Evolutionary conservation across 2,113 vertebrate species (phyloP).

Genomic region (Tragelaphus imberbis): DNA sequence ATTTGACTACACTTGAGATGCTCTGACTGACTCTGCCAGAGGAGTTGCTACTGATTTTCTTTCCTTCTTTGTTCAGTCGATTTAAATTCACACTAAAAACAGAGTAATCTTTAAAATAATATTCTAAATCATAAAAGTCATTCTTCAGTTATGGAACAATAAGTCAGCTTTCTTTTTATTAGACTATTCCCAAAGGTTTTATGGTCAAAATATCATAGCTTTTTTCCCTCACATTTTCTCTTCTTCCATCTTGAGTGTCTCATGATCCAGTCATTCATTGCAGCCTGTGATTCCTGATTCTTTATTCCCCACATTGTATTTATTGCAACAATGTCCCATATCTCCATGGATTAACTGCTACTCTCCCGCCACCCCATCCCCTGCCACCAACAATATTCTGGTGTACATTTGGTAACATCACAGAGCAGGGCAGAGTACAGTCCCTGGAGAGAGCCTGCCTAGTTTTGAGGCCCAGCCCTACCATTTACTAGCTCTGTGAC

Average conservation of each 20-base stretch:
- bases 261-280: neutral
- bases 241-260: neutral
- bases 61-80: neutral
- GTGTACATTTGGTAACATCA: neutral
- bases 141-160: constrained; percentile 19
- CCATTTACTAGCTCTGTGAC: neutral
- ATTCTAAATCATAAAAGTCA: constrained; percentile 17
- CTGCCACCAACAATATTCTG: neutral
- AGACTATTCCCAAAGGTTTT: neutral
- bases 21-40: neutral
- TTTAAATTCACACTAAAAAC: constrained; percentile 38
- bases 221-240: constrained; percentile 9
- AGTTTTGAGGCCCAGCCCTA: neutral
- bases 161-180: constrained; percentile 39
- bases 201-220: neutral
- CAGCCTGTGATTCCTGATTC: neutral
- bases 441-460: neutral
- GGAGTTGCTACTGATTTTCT: neutral
- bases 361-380: accelerated
- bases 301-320: neutral
- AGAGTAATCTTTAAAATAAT: constrained; percentile 39
- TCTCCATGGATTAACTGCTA: neutral
- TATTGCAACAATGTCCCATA: neutral
- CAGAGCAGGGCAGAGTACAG: neutral
- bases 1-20: neutral